phyloP scores from a whole-genome alignment of 1,140 invertebrate genomes.

The Rhynchophorus ferrugineus region DNA sequence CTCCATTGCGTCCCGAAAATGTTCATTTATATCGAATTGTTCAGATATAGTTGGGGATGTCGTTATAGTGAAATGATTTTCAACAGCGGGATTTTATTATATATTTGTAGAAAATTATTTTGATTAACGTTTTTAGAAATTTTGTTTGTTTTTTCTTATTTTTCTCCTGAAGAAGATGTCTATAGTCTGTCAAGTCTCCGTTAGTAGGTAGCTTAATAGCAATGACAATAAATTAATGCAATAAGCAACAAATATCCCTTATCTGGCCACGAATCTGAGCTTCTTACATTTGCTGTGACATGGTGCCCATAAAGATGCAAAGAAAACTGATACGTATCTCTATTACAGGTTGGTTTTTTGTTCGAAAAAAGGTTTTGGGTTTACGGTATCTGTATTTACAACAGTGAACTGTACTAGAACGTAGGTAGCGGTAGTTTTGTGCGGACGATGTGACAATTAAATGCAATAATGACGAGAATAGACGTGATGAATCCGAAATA shows the following conservation, averaged over 20 bases:
- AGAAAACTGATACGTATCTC: not conserved
- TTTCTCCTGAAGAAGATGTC: too few relatives aligned
- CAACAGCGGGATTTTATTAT: too few relatives aligned
- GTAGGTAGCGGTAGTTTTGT: too few relatives aligned
- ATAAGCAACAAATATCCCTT: slow-evolving; percentile 4
- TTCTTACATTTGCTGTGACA: slow-evolving; percentile 3
- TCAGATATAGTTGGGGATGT: not conserved
- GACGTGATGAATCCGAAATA: slow-evolving; percentile 20
- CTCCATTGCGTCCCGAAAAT: slow-evolving; percentile 9
- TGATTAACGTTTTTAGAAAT: too few relatives aligned
- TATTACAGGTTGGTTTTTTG: not conserved
- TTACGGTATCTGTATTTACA: not conserved
- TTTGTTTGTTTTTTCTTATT: too few relatives aligned
- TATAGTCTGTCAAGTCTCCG: too few relatives aligned
- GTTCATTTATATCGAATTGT: not conserved
- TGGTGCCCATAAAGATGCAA: slow-evolving; percentile 4
- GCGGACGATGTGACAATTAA: not conserved
- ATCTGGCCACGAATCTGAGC: not conserved
- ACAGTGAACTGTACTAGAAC: not conserved
- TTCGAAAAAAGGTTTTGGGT: not conserved
- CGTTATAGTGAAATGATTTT: too few relatives aligned
- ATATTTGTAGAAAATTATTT: too few relatives aligned
- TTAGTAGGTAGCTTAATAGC: not conserved
- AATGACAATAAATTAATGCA: slow-evolving; percentile 1
- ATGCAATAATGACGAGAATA: slow-evolving; percentile 6